phyloP scores from a whole-genome alignment of 2,888 invertebrate genomes.

The Drosophila infuscata region DNA sequence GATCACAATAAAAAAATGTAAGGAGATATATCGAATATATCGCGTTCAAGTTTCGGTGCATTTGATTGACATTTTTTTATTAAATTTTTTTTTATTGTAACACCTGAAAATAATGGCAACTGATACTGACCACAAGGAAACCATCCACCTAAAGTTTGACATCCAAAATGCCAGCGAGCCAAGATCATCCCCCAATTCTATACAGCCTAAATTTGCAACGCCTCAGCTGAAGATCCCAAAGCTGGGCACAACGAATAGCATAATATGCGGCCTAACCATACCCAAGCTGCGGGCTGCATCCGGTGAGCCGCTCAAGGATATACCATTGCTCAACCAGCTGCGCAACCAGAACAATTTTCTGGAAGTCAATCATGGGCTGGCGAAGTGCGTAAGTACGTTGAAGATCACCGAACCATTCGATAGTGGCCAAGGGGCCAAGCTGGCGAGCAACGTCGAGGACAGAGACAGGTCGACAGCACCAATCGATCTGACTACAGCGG shows the following conservation, averaged over 20 bases:
- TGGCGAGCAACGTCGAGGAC: neutral
- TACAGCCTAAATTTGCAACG: constrained; percentile 22
- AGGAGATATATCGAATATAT: constrained; percentile 32
- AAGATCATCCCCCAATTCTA: constrained; percentile 29
- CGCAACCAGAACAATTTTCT: constrained; percentile 28
- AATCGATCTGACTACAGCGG: constrained; percentile 79
- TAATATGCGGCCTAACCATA: constrained; percentile 37
- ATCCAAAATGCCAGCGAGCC: constrained; percentile 34
- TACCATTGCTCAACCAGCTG: constrained; percentile 59
- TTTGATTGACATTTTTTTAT: constrained; percentile 1
- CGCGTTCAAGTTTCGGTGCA: neutral
- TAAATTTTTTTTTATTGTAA: constrained; percentile 9
- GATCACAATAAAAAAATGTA: constrained; percentile 11
- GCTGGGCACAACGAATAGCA: neutral
- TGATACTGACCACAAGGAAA: constrained; percentile 45
- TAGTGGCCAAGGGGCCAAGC: constrained; percentile 27
- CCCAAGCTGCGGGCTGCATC: constrained; percentile 53
- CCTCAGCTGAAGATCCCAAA: constrained; percentile 55
- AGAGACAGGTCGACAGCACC: constrained; percentile 8
- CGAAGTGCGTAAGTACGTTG: constrained; percentile 33
- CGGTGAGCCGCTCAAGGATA: constrained; percentile 29
- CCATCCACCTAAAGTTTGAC: constrained; percentile 66
- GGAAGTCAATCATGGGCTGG: constrained; percentile 27
- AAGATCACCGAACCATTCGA: constrained; percentile 34
- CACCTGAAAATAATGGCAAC: constrained; percentile 33